Conservation (phyloP, 2,113 vertebrate species). For the Ibidorhyncha struthersii region DNA sequence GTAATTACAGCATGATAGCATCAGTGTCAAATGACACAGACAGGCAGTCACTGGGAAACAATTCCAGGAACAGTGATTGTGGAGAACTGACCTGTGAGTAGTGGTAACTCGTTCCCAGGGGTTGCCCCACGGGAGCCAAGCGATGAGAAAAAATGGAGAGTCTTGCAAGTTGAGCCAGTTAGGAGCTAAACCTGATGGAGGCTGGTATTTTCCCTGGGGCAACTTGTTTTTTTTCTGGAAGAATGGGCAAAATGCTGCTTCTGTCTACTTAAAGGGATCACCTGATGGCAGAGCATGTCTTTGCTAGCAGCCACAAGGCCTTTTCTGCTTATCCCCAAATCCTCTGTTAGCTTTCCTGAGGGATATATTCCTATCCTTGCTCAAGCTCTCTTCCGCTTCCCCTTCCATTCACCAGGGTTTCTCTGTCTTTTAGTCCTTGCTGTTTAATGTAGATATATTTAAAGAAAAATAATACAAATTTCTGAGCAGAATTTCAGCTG, state of each 20-base stretch:
- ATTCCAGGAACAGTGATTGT: not conserved
- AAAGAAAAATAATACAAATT: not conserved
- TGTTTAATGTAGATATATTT: not conserved
- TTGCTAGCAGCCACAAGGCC: not conserved
- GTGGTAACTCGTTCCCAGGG: not conserved
- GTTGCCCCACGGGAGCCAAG: not conserved
- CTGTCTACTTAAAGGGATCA: not conserved
- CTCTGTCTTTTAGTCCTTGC: fast-evolving
- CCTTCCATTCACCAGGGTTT: fast-evolving
- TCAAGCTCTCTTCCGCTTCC: not conserved
- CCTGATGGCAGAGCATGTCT: not conserved
- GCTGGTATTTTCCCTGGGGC: not conserved
- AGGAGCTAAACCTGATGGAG: not conserved
- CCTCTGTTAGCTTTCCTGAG: not conserved
- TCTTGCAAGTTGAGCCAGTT: not conserved
- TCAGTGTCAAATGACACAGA: conserved; percentile 12
- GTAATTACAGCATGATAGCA: not conserved
- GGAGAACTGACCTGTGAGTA: not conserved
- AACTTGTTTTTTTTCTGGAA: fast-evolving
- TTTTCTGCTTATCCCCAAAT: not conserved
- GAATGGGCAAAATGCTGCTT: not conserved
- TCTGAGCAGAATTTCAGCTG: not conserved
- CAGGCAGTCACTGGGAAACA: not conserved
- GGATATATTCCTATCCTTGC: fast-evolving
- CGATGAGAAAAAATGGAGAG: not conserved